Base-by-base conservation (phyloP, 2,888 invertebrate species). In the Timema cristinae region DNA sequence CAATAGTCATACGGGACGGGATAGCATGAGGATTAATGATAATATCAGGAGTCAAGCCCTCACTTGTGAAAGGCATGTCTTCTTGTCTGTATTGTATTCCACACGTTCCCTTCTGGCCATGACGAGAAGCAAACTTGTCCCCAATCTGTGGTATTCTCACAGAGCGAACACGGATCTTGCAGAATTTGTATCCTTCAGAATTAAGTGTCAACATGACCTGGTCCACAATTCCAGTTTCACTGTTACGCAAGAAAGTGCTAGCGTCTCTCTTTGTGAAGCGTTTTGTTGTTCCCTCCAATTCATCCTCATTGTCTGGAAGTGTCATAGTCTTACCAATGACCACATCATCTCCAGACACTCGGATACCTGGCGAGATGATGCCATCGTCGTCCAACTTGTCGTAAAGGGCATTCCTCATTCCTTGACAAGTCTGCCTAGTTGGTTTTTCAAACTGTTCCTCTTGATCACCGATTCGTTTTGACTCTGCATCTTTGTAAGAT, bases 1-100 rank as follows among this genome's bases (percentile, higher is more conserved):
- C 99, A 88, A 99, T 98, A 81, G 99, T 99, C 99, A 99, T 99
- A 90, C 99, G 97, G 78, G 97, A 97, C 70, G 99, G n/a, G 81
- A 99, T 98, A 82, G 99, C 99, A 81, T 99, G 99, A 67, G 99
- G 99, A 84, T 99, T 99, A 81, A 99, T 98, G 79, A 99, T 98
- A 79, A 99, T 98, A 82, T 99, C 99, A 0, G 99, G 99, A 11
- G 97, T 95, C 48, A 99, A 84, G 0, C 99, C 99, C 84, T 99
- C 99, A 80, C 93, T 93, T 0, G 95, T 94, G 80, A 97, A 97
- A 0, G 94, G 93, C 96, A 97, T 96, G 79, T 97, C 96, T 84
- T 98, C 98, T 84, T 97, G 97, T 63, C 98, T 87, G 82, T 99
- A 99, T 81, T 98, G 97, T 79, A 99, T 99, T 77, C 99, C 99